Evolutionary conservation across 2,888 invertebrate species (phyloP).

Genomic region (Xanthia icteritia): DNA sequence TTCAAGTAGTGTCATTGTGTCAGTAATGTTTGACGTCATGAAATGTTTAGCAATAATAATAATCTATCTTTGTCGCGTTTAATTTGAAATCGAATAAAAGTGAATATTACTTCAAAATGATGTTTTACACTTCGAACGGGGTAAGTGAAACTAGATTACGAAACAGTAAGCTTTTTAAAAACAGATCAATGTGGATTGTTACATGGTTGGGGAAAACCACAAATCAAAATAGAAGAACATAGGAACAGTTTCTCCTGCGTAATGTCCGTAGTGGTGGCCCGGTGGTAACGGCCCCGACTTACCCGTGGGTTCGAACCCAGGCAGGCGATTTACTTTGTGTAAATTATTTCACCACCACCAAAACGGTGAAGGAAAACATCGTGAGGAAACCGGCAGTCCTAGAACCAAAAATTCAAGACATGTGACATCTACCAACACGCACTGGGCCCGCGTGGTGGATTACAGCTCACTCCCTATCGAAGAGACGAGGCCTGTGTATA

Average conservation of each 20-base stretch:
- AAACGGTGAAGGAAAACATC: too few relatives aligned
- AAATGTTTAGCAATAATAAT: slow-evolving; percentile 23
- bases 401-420: too few relatives aligned
- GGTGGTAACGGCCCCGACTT: too few relatives aligned
- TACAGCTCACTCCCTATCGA: too few relatives aligned
- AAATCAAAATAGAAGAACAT: slow-evolving; percentile 52
- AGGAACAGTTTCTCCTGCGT: slow-evolving; percentile 51
- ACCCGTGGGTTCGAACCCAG: too few relatives aligned
- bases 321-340: too few relatives aligned
- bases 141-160: slow-evolving; percentile 59
- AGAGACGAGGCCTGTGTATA: too few relatives aligned
- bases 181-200: slow-evolving; percentile 41
- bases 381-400: too few relatives aligned
- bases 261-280: slow-evolving; percentile 47
- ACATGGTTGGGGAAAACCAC: slow-evolving; percentile 45
- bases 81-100: slow-evolving; percentile 42
- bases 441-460: too few relatives aligned
- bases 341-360: too few relatives aligned
- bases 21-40: slow-evolving; percentile 35
- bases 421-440: too few relatives aligned
- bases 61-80: slow-evolving; percentile 38
- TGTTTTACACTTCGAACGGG: slow-evolving; percentile 57
- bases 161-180: slow-evolving; percentile 35
- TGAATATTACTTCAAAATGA: slow-evolving; percentile 38
- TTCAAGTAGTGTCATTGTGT: slow-evolving; percentile 35